Conservation (phyloP, 1,140 invertebrate species). For the Drosophila mojavensis region DNA sequence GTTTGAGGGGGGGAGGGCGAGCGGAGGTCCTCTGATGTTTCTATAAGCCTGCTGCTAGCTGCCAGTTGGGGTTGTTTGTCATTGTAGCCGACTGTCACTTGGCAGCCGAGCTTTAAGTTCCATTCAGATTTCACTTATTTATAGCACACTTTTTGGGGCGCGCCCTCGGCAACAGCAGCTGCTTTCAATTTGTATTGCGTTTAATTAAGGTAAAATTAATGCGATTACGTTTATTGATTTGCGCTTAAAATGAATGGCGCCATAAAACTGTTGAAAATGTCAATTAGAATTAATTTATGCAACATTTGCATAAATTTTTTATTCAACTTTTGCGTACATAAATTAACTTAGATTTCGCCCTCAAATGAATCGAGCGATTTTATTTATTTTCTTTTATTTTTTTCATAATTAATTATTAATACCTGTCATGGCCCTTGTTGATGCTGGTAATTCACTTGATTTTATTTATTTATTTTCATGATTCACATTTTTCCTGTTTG, state of each 20-base stretch:
- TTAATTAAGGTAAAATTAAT: constrained; percentile 57
- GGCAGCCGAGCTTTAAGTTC: constrained; percentile 31
- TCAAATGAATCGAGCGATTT: constrained; percentile 21
- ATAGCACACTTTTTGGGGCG: constrained; percentile 45
- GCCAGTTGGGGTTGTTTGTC: constrained; percentile 46
- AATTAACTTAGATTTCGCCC: constrained; percentile 38
- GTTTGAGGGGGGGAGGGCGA: background rate
- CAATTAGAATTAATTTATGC: constrained; percentile 63
- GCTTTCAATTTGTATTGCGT: constrained; percentile 44
- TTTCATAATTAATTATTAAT: constrained; percentile 21
- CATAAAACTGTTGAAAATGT: constrained; percentile 57
- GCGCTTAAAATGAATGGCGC: constrained; percentile 29
- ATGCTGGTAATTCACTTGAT: constrained; percentile 44
- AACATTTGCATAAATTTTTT: constrained; percentile 17
- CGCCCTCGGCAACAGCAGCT: constrained; percentile 22
- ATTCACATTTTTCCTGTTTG: constrained; percentile 14
- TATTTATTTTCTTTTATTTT: constrained; percentile 18
- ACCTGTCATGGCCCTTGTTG: constrained; percentile 18
- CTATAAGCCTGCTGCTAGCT: constrained; percentile 13
- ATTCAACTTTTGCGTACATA: constrained; percentile 18
- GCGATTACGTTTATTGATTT: constrained; percentile 65
- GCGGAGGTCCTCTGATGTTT: background rate
- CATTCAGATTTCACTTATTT: constrained; percentile 42
- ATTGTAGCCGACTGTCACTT: constrained; percentile 13
- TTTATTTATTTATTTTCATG: constrained; percentile 21